Conservation (phyloP, 1,140 invertebrate species). For the Drosophila ficusphila region DNA sequence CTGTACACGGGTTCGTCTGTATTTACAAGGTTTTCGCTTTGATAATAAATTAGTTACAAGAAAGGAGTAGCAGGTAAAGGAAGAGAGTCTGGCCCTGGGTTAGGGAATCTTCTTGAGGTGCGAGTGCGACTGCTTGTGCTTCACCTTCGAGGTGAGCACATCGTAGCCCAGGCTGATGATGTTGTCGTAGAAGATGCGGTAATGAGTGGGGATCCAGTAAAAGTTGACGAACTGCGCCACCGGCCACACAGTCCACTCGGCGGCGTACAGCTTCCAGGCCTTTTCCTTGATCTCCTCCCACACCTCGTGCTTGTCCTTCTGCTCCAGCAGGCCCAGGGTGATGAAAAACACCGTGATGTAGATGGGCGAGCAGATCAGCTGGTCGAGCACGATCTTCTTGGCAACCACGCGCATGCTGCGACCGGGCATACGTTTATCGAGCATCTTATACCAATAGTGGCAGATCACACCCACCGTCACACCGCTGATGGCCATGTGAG, state of each 20-base stretch:
- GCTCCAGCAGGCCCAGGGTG: slow-evolving; percentile 90
- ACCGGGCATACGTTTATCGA: slow-evolving; percentile 88
- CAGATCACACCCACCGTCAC: slow-evolving; percentile 91
- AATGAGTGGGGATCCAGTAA: slow-evolving; percentile 92
- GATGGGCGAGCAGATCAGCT: slow-evolving; percentile 94
- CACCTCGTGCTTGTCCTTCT: slow-evolving; percentile 87
- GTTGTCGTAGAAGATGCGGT: slow-evolving; percentile 95
- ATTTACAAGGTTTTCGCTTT: slow-evolving; percentile 39
- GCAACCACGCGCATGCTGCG: slow-evolving; percentile 88
- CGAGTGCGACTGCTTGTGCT: slow-evolving; percentile 85
- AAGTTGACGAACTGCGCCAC: slow-evolving; percentile 95
- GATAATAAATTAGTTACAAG: slow-evolving; percentile 32
- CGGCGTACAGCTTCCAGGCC: slow-evolving; percentile 90
- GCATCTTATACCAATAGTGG: slow-evolving; percentile 92
- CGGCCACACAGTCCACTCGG: slow-evolving; percentile 94
- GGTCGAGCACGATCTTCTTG: slow-evolving; percentile 95
- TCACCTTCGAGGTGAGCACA: slow-evolving; percentile 96
- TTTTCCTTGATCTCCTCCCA: slow-evolving; percentile 91
- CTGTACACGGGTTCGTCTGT: slow-evolving; percentile 35
- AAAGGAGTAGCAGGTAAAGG: neutral
- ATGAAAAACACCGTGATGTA: slow-evolving; percentile 93
- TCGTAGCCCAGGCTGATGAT: slow-evolving; percentile 95
- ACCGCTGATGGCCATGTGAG: slow-evolving; percentile 92
- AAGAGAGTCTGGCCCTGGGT: slow-evolving; percentile 9
- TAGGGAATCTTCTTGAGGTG: slow-evolving; percentile 46